Base-by-base conservation (phyloP, 2,888 invertebrate genomes). In the Diarsia brunnea region DNA sequence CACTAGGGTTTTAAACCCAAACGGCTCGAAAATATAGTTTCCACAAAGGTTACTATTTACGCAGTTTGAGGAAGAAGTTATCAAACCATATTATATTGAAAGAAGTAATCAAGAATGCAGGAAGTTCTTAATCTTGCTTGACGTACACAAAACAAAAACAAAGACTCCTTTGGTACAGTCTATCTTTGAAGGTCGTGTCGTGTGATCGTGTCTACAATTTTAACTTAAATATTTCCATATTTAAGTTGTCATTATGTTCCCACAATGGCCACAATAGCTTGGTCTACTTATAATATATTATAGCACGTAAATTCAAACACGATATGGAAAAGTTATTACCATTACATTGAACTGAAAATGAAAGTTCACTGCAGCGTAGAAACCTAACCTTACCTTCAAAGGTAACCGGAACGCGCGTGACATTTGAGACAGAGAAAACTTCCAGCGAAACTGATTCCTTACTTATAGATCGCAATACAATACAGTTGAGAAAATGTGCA, bases 351-450 rank as follows among this genome's bases (percentile, higher is more conserved):
- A 38, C 70, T 78, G n/a, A 71, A 83, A 74, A 84, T 60, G 63
- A 84, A 84, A 83, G 81, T 84, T 80, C 55, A 76, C 8, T 38
- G 7, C 27, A 51, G 43, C 45, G 8, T 69, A 27, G 73, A 73
- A 73, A 81, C 70, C 60, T 47, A 69, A 78, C 68, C 70, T 77
- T 72, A 58, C 58, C 43, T 53, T 53, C 24, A 45, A 65, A 55
- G 47, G 75, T 55, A 82, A 85, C 64, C 58, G 58, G 73, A 76
- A 69, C 61, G 64, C 4, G 10, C 5, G 19, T 53, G 75, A 71
- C 43, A 81, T 74, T 82, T n/a, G 66, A 79, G 63, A 47, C 55
- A 27, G 69, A 78, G 85, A 82, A 76, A 82, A 69, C 43, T 10
- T 51, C 16, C 1, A 83, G 31, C 21, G 45, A 43, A 71, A 74